A percentile compares a stretch with the other conserved stretches of the same genome.
phyloP scores from a whole-genome alignment of 2,888 invertebrate species.

The Chymomyza procnemis region DNA sequence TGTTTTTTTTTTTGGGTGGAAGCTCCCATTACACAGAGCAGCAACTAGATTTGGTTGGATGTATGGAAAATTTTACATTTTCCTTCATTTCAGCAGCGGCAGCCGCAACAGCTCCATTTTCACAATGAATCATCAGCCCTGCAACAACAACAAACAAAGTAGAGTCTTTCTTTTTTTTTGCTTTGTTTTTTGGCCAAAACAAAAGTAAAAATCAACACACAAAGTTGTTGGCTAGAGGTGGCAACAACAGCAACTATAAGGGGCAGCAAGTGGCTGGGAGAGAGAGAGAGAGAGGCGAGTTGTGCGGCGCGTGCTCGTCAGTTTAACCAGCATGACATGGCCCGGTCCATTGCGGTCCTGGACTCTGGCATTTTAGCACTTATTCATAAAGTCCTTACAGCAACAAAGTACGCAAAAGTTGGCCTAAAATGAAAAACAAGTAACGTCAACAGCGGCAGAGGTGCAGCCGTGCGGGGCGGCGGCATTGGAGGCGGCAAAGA shows the following conservation, averaged over 20 bases:
- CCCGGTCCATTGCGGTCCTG: slow-evolving; percentile 76
- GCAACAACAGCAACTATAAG: slow-evolving; percentile 8
- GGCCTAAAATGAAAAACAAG: slow-evolving; percentile 54
- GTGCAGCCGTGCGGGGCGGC: background rate
- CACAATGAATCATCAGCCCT: slow-evolving; percentile 66
- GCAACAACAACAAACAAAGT: slow-evolving; percentile 42
- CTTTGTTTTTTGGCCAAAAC: slow-evolving; percentile 19
- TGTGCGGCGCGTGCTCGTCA: slow-evolving; percentile 69
- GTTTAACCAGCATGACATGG: slow-evolving; percentile 78
- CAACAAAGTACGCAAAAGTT: slow-evolving; percentile 41
- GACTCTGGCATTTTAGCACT: slow-evolving; percentile 75
- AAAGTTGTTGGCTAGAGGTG: slow-evolving; percentile 2
- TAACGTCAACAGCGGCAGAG: slow-evolving; percentile 13
- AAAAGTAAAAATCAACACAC: slow-evolving; percentile 30
- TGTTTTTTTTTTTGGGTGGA: background rate
- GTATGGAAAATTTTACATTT: slow-evolving; percentile 24
- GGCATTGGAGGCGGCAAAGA: slow-evolving; percentile 36
- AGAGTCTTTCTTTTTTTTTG: background rate
- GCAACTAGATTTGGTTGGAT: slow-evolving; percentile 6
- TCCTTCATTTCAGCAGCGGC: slow-evolving; percentile 43
- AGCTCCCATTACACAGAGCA: background rate
- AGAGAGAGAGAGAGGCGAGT: background rate
- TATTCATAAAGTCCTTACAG: slow-evolving; percentile 70
- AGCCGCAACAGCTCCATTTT: slow-evolving; percentile 48
- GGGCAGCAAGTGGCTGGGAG: background rate